Conservation (phyloP, 2,113 vertebrate species). For the Microcebus murinus region DNA sequence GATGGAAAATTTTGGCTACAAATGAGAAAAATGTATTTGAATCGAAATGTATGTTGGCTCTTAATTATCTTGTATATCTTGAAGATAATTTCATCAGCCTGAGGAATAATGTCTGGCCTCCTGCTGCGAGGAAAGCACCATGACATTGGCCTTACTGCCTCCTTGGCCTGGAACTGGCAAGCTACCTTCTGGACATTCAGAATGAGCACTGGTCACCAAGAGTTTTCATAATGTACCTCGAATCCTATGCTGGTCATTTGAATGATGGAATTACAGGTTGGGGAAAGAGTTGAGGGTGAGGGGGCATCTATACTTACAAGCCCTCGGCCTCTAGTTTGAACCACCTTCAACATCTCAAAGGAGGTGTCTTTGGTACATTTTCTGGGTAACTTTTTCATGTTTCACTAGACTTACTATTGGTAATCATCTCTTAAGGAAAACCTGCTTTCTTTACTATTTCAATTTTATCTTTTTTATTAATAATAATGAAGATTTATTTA, state of each 20-base stretch:
- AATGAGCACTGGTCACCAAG: accelerated
- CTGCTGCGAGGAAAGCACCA: not conserved
- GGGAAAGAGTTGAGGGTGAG: not conserved
- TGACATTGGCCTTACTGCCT: not conserved
- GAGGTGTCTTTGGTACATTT: not conserved
- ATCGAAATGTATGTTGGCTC: not conserved
- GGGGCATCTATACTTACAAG: not conserved
- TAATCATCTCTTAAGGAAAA: not conserved
- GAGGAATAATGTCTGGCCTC: not conserved
- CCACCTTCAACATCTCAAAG: not conserved
- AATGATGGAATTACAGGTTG: not conserved
- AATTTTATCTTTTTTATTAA: not conserved
- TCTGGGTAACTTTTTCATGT: not conserved
- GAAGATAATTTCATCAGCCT: not conserved
- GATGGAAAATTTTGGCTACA: not conserved
- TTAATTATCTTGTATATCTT: not conserved
- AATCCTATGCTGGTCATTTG: not conserved
- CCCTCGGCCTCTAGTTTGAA: not conserved
- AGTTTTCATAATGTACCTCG: not conserved
- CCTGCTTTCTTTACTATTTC: not conserved
- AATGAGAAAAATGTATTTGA: not conserved
- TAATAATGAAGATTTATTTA: not conserved
- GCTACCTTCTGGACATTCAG: too few species aligned
- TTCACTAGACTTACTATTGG: not conserved
- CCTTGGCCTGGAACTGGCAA: not conserved